Base-by-base conservation (phyloP, 2,888 invertebrate genomes). In the Mesorhabditis belari region DNA sequence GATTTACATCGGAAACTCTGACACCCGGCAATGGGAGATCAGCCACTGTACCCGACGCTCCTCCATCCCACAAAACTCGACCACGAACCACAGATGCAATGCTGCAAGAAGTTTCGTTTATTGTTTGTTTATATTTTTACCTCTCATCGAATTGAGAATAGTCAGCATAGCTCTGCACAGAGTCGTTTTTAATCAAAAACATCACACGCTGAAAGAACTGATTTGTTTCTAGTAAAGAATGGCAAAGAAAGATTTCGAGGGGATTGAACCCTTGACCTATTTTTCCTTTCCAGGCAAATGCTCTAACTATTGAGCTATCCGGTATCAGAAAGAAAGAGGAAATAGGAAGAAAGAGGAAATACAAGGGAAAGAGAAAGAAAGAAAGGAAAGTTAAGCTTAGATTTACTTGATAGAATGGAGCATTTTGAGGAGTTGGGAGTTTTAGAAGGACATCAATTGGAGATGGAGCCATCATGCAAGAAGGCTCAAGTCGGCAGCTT, bases 41-140 rank as follows among this genome's bases (percentile, higher is more conserved):
- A 2, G 64, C 90, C 88, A 66, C 92, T 90, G 54, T 27, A 9
- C 19, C 29, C 12, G 53, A 12, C 5, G 49, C 49, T 17, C 56
- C 58, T 26, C 57, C 67, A 27, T 58, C 52, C 67, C 67, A 71
- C 75, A 93, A 88, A 81, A 98, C 94, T 85, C 91, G 90, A 75
- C 98, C 98, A 81, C 96, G 88, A 87, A 98, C 92, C 83, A 98
- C 95, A 81, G 96, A 92, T 80, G 93, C 95, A 83, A 95, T 92
- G 86, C 96, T 98, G 88, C 85, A 86, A 85, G 77, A 23, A 24
- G 23, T 4, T 5, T 12, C 4, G n/a, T 3, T 3, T 3, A 5
- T 44, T 12, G n/a, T 27, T 55, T 12, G 17, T 28, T 28, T 17
- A 17, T 27, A 24, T 17, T 4, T 5, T 19, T 28, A 58, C 28